A percentile compares a stretch with the other conserved stretches of the same genome.
Conservation (phyloP, 2,797 vertebrate species). For the Phylloscopus collybita region DNA sequence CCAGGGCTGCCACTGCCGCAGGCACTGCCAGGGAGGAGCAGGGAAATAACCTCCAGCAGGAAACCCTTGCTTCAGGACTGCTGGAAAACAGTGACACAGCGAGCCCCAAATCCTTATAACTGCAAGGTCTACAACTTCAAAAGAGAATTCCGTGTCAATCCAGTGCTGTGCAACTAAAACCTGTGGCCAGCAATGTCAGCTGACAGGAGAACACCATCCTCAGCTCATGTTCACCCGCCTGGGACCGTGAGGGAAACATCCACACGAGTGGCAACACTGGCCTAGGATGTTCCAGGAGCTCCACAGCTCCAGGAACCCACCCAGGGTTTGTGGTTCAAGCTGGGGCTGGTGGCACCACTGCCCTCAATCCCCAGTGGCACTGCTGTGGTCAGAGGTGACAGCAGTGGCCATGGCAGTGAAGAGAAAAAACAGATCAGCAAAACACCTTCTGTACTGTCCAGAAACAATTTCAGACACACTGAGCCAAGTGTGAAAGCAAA, state of each 20-base stretch:
- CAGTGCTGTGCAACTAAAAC: rapidly evolving
- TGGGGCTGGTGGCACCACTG: background rate
- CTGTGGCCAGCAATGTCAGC: rapidly evolving
- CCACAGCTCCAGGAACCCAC: rapidly evolving
- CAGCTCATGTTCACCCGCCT: no score
- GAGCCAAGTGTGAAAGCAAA: background rate
- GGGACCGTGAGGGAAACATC: rapidly evolving
- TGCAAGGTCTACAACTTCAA: background rate
- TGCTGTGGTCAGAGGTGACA: background rate
- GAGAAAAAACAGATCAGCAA: background rate
- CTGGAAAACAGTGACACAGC: background rate
- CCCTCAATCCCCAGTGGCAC: rapidly evolving
- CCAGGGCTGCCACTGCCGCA: background rate
- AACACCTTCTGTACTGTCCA: background rate
- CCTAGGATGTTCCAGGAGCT: rapidly evolving
- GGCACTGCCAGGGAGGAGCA: background rate
- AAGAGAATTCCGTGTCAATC: background rate
- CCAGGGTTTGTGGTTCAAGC: rapidly evolving
- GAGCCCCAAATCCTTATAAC: background rate
- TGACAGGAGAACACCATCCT: background rate
- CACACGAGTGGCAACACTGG: rapidly evolving
- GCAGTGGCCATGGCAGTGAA: rapidly evolving
- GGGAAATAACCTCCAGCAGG: background rate
- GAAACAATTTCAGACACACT: background rate
- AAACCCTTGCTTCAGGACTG: background rate